Conservation (phyloP, 2,113 vertebrate species). For the Prinia subflava region DNA sequence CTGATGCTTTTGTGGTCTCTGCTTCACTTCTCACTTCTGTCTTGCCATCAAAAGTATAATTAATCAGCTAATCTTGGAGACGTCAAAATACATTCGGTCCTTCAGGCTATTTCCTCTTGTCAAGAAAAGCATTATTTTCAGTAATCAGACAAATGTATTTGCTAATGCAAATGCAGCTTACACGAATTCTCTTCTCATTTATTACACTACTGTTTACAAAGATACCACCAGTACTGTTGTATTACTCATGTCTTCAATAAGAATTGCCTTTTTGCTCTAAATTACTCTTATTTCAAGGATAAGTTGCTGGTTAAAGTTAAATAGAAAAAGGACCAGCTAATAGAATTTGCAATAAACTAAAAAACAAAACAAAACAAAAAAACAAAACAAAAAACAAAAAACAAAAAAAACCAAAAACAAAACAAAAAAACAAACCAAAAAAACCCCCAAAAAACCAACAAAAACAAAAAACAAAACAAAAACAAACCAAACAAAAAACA, state of each 20-base stretch:
- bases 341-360: neutral
- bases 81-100: constrained; percentile 51
- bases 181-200: constrained; percentile 30
- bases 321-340: neutral
- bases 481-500: too few relatives aligned
- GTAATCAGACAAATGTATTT: constrained; percentile 25
- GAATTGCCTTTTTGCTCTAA: neutral
- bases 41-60: constrained; percentile 59
- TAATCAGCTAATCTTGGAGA: constrained; percentile 64
- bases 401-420: too few relatives aligned
- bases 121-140: constrained; percentile 39
- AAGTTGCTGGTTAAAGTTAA: neutral
- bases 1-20: constrained; percentile 20
- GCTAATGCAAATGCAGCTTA: constrained; percentile 27
- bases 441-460: too few relatives aligned
- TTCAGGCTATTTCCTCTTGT: constrained; percentile 39
- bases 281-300: neutral
- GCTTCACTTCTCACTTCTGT: constrained; percentile 47
- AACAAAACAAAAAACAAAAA: too few relatives aligned
- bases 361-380: neutral
- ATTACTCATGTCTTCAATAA: neutral
- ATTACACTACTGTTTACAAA: neutral
- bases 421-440: too few relatives aligned
- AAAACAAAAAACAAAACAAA: too few relatives aligned
- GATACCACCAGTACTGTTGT: neutral